Percentiles rank a stretch among this genome's conserved stretches.
Evolutionary conservation across 2,888 invertebrate species (phyloP).

Genomic region (Bellardia bayeri): DNA sequence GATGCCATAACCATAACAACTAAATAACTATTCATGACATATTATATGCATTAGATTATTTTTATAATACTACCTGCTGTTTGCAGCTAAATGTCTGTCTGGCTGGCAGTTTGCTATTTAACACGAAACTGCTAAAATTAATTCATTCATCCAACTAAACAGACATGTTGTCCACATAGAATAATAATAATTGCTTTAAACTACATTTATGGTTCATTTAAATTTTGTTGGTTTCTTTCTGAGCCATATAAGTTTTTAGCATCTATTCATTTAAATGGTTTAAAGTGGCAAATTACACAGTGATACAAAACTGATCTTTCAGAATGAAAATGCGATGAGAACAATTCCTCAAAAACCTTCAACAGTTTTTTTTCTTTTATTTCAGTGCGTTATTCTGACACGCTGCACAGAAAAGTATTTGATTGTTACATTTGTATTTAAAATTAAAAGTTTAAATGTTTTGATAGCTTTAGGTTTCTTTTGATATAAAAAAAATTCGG

Average conservation of each 20-base stretch:
- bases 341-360: no score
- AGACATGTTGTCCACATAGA: background rate
- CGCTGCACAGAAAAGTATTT: no score
- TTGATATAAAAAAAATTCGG: no score
- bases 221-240: background rate
- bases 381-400: no score
- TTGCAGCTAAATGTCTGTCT: background rate
- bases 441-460: no score
- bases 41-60: slow-evolving; percentile 25
- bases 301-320: background rate
- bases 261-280: no score
- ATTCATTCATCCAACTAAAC: slow-evolving; percentile 36
- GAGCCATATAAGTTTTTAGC: background rate
- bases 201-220: slow-evolving; percentile 20
- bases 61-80: slow-evolving; percentile 34
- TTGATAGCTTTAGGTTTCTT: no score
- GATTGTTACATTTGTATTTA: no score
- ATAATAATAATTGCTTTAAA: slow-evolving; percentile 27
- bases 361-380: no score
- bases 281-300: no score
- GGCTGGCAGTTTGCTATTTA: slow-evolving; percentile 2
- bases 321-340: no score
- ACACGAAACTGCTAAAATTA: slow-evolving; percentile 27
- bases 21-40: background rate
- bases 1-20: slow-evolving; percentile 44